A percentile compares a stretch with the other conserved stretches of the same genome.
These are phyloP conservation scores for Drosophila leontia DNA, from an alignment of 1,140 invertebrate genomes.

Conservation along the genomic window DNA sequence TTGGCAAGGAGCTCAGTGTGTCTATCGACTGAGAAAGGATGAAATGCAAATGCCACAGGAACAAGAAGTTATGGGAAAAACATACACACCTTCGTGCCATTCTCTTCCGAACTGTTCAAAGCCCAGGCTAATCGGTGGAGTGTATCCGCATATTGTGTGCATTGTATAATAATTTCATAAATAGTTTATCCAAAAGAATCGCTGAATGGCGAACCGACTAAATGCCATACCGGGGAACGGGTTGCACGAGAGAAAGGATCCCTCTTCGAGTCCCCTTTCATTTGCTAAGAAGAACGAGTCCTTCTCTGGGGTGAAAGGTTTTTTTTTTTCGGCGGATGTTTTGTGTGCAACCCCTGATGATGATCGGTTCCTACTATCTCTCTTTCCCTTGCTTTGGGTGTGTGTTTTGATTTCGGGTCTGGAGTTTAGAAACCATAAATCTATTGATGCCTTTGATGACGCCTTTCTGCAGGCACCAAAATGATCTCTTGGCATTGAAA, in stretches of 20 bases:
- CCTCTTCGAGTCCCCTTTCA: slow-evolving; percentile 50
- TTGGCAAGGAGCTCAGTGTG: slow-evolving; percentile 8
- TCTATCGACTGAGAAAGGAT: slow-evolving; percentile 13
- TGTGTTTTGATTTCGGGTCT: slow-evolving; percentile 78
- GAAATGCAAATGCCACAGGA: slow-evolving; percentile 45
- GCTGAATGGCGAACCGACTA: slow-evolving; percentile 70
- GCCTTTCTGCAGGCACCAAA: slow-evolving; percentile 76
- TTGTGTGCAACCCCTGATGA: slow-evolving; percentile 59
- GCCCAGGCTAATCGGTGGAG: slow-evolving; percentile 70
- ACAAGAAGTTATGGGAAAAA: slow-evolving; percentile 83
- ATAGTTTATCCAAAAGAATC: slow-evolving; percentile 79
- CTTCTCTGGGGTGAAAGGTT: slow-evolving; percentile 36
- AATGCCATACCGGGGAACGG: slow-evolving; percentile 55
- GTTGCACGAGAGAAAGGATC: slow-evolving; percentile 41
- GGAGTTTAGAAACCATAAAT: slow-evolving; percentile 82
- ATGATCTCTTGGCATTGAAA: slow-evolving; percentile 77
- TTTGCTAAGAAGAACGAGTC: slow-evolving; percentile 55
- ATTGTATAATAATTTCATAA: slow-evolving; percentile 82
- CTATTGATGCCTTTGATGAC: slow-evolving; percentile 80
- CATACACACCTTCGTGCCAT: slow-evolving; percentile 69
- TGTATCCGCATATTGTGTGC: slow-evolving; percentile 75
- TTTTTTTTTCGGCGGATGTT: slow-evolving; percentile 23
- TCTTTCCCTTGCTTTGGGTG: slow-evolving; percentile 20
- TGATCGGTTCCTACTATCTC: slow-evolving; percentile 25
- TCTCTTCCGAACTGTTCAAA: slow-evolving; percentile 14